Evolutionary conservation across 2,113 vertebrate genomes (phyloP), one percentile per base, ranked within the genome.

Genomic region (Percina caprodes): DNA sequence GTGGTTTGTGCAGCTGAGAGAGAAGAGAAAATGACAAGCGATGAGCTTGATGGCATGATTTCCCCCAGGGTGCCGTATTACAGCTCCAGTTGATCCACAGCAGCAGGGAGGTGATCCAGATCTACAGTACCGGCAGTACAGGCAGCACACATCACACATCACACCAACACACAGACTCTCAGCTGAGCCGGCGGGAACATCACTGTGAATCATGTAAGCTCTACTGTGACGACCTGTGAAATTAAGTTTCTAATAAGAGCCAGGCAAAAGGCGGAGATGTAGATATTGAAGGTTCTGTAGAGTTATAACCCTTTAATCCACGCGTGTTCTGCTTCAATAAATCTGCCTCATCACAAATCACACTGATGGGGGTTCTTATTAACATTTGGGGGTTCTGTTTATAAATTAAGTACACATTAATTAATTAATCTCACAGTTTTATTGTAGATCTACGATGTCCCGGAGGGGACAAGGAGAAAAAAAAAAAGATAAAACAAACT

Each of bases 81-180:
- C 75, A 68, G 26, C 56, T 39, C 45, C 13, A 46, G 66, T 52
- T 5, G n/a, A 69, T 51, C 58, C 46, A 15, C 66, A 61, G 56
- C 46, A 61, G 76, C 15, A 21, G 46, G 66, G 54, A 69, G 21
- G 66, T 61, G 60, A 61, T 69, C 55, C 65, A 39, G 33, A 69
- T 15, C 55, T 39, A 35, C 62, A 67, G 42, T 23, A 23, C 51
- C 12, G 62, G 13, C 52, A 19, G 63, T 18, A 5, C 54, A 69
- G 26, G 24, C 5, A 51, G 16, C 33, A 60, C 14, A 23, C 49
- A 49, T 54, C 33, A 60, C 14, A 23, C 49, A 49, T 54, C 67
- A 52, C n/a, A 68, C 14, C 48, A 12, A 52, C 66, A 58, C 62
- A 21, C 8, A 60, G 13, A 56, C 16, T 12, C 33, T 21, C 45